Base-by-base conservation (phyloP, 1,140 invertebrate species). In the Lithobius niger region DNA sequence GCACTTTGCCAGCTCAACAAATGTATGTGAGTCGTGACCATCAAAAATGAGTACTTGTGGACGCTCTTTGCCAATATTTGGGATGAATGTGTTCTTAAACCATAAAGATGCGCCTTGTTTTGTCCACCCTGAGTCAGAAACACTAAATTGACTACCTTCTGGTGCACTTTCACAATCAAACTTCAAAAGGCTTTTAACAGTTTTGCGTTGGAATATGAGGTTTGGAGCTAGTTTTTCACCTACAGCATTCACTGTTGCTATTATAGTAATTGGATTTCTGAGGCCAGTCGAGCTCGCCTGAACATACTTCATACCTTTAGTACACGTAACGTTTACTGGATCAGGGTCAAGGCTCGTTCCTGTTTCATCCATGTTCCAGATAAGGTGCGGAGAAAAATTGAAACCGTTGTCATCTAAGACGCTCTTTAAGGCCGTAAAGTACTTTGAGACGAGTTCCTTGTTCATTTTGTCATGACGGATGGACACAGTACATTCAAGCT, bases 1-100 rank as follows among this genome's bases (percentile, higher is more conserved):
- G 56, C 56, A 10, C 13, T 3, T 27, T 56, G 21, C 56, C 2
- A 57, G 21, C 27, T 57, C 56, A 3, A 57, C 52, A 55, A 57
- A 55, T 15, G 22, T 54, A 18, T 57, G 56, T 6, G 28, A 55
- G 21, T 57, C 36, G 40, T 57, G 56, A 26, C 43, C 56, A 55
- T 57, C 51, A 22, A 57, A 24, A 4, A 57, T 57, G 24, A 57
- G 24, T 2, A 57, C 19, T 42, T 57, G 52, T 56, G 56, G 56
- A 4, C 56, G 27, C 19, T 43, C 43, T 2, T 18, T 16, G 18
- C 56, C 56, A 44, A 57, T 57, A 24, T 55, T 54, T 22, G 49
- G 49, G 27, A 27, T 4, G 27, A 51, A 51, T 6, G 25, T 27
- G 18, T 26, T 13, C 18, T 47, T 19, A 47, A 18, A 51, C 45